These are phyloP conservation scores for Lagopus leucura DNA, from an alignment of 2,113 vertebrate species.

Conservation along the genomic window DNA sequence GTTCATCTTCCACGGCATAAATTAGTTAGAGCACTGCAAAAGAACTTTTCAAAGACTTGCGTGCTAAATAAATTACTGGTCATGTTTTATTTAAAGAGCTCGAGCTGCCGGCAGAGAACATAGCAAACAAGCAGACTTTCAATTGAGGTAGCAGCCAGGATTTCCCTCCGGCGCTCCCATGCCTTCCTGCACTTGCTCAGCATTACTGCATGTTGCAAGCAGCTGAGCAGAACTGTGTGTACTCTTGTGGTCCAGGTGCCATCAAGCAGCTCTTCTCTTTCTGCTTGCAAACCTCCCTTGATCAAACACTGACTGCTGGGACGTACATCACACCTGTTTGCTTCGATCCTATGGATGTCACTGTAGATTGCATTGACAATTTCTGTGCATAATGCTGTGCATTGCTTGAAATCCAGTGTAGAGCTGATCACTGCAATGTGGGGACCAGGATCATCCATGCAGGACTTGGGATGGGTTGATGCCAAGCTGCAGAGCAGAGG, in stretches of 20 bases:
- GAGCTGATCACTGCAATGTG: fast-evolving
- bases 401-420: fast-evolving
- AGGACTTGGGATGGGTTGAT: background rate
- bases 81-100: conserved; percentile 78
- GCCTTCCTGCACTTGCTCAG: background rate
- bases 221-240: fast-evolving
- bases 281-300: background rate
- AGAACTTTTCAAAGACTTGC: conserved; percentile 64
- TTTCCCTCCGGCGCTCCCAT: background rate
- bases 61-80: conserved; percentile 79
- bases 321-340: background rate
- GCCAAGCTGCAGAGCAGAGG: background rate
- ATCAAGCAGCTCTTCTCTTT: background rate
- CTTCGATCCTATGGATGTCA: fast-evolving
- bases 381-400: fast-evolving
- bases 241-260: fast-evolving
- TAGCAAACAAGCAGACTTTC: conserved; percentile 31
- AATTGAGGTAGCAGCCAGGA: conserved; percentile 50
- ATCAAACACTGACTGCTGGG: background rate
- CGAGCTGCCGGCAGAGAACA: conserved; percentile 44
- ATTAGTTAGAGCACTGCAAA: conserved; percentile 33
- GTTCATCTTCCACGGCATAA: conserved; percentile 44
- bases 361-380: too few species aligned
- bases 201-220: background rate
- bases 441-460: background rate